These are phyloP conservation scores for Eufriesea mexicana DNA, from an alignment of 1,140 invertebrate species.

Conservation along the genomic window DNA sequence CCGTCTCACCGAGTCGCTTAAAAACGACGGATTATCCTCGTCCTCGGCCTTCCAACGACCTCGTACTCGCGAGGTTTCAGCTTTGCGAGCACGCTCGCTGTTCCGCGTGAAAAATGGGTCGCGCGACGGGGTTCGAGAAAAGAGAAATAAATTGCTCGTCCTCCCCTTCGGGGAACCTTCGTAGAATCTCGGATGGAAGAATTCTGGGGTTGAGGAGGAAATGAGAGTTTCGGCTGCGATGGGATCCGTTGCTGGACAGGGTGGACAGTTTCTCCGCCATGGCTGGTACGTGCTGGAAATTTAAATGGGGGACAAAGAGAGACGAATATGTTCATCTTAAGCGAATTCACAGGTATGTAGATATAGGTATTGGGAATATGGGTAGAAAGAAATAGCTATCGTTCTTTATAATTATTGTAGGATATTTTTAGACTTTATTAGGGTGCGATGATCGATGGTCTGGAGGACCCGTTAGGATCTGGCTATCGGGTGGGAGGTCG, in stretches of 20 bases:
- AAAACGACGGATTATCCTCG: conserved; percentile 30
- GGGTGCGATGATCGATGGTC: too few relatives aligned
- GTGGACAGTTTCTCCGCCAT: background rate
- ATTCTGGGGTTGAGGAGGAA: background rate
- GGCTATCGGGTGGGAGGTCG: too few relatives aligned
- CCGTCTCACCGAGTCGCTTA: conserved; percentile 14
- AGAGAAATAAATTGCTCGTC: conserved; percentile 17
- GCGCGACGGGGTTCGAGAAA: background rate
- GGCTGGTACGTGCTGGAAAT: background rate
- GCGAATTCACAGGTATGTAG: too few relatives aligned
- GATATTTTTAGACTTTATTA: too few relatives aligned
- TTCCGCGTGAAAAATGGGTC: conserved; percentile 6
- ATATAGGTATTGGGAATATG: too few relatives aligned
- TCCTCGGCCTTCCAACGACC: background rate
- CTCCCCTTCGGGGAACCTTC: background rate
- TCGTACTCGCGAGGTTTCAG: background rate
- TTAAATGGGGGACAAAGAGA: background rate
- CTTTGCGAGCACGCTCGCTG: background rate
- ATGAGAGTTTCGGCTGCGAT: background rate
- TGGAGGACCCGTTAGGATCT: too few relatives aligned
- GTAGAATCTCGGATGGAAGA: background rate
- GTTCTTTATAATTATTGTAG: too few relatives aligned
- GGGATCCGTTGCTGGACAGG: background rate
- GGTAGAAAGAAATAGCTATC: too few relatives aligned
- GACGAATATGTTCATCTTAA: too few relatives aligned